Evolutionary conservation across 2,113 vertebrate species (phyloP).

Genomic region (Craseonycteris thonglongyai): DNA sequence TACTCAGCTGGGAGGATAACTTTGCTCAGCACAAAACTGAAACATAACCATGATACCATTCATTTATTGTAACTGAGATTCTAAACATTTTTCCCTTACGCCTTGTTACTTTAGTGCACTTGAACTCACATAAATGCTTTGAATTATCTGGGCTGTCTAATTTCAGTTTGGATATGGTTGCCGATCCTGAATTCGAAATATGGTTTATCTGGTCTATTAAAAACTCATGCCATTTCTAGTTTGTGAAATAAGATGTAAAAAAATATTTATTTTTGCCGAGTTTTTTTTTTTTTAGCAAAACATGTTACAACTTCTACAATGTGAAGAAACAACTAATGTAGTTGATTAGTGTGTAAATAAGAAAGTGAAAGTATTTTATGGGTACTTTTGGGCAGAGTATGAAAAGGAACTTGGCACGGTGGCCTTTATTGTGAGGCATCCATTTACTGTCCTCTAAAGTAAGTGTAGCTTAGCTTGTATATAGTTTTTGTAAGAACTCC

Average conservation of each 20-base stretch:
- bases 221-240: conserved; percentile 40
- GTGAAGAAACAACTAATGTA: conserved; percentile 48
- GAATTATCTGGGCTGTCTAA: conserved; percentile 27
- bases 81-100: conserved; percentile 20
- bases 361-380: conserved; percentile 45
- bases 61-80: conserved; percentile 51
- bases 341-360: conserved; percentile 28
- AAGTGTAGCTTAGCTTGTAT: conserved; percentile 49
- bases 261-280: conserved; percentile 47
- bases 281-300: conserved; percentile 41
- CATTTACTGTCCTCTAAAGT: conserved; percentile 35
- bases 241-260: conserved; percentile 48
- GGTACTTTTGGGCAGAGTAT: conserved; percentile 39
- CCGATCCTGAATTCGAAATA: conserved; percentile 25
- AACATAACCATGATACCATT: conserved; percentile 23
- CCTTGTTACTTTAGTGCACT: conserved; percentile 51
- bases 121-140: conserved; percentile 43
- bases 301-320: conserved; percentile 51
- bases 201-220: conserved; percentile 35
- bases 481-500: conserved; percentile 34
- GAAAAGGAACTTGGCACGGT: conserved; percentile 60
- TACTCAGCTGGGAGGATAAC: conserved; percentile 3
- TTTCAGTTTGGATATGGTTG: conserved; percentile 17
- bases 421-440: conserved; percentile 52
- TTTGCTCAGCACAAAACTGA: conserved; percentile 30